phyloP scores from a whole-genome alignment of 2,888 invertebrate genomes.

The Orthosia cruda region DNA sequence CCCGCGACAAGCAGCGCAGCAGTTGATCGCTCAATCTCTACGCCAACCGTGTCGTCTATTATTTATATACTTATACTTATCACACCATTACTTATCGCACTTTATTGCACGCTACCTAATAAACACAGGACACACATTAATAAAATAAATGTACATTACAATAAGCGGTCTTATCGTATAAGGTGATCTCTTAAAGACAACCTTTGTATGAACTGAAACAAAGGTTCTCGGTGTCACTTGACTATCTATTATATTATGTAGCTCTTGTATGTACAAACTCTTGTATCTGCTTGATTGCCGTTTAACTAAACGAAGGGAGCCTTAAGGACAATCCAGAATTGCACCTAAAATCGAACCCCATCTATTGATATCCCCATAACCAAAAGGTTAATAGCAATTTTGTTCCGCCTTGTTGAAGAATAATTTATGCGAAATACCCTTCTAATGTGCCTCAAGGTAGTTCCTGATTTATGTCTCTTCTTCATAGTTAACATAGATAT shows the following conservation, averaged over 20 bases:
- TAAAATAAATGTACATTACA: no score
- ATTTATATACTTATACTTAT: no score
- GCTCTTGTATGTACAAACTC: not conserved
- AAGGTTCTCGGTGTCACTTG: not conserved
- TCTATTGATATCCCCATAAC: slow-evolving; percentile 22
- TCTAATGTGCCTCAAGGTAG: slow-evolving; percentile 63
- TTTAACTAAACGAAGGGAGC: not conserved
- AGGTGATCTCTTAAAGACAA: not conserved
- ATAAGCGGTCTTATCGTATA: no score
- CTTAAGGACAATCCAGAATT: not conserved
- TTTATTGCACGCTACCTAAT: no score
- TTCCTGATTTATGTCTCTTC: slow-evolving; percentile 64
- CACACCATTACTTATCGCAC: no score
- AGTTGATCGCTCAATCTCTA: no score
- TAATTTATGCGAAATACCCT: slow-evolving; percentile 63
- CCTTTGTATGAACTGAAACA: not conserved
- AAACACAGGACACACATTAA: no score
- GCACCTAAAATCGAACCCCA: not conserved
- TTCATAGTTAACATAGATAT: slow-evolving; percentile 60
- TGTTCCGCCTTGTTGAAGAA: slow-evolving; percentile 37
- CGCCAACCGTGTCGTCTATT: no score
- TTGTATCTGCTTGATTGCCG: not conserved
- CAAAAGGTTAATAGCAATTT: slow-evolving; percentile 48
- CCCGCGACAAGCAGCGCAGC: no score
- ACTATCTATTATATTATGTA: not conserved